Evolutionary conservation across 1,140 invertebrate genomes (phyloP).

Genomic region (Aphelenchoides fujianensis): DNA sequence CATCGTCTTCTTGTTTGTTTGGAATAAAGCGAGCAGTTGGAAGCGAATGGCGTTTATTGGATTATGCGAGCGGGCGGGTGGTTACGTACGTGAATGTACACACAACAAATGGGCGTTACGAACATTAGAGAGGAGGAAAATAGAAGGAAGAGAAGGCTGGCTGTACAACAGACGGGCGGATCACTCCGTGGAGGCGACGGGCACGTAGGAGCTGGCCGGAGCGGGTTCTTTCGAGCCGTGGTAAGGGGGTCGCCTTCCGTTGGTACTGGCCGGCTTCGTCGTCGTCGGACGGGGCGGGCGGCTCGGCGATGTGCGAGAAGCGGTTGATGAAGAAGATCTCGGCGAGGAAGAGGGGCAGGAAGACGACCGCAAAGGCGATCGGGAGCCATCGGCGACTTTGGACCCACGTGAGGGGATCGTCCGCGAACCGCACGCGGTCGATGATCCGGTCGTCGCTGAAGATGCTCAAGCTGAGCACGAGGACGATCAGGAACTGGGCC

Average conservation of each 20-base stretch:
- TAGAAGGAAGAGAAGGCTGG: background rate
- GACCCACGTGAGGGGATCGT: background rate
- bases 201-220: background rate
- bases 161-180: background rate
- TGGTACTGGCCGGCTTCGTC: constrained; percentile 1
- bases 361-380: constrained; percentile 8
- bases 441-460: constrained; percentile 10
- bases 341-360: constrained; percentile 4
- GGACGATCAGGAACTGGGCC: constrained; percentile 1
- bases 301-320: background rate
- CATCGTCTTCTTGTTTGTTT: background rate
- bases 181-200: background rate
- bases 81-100: background rate
- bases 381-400: constrained; percentile 17
- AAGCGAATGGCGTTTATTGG: background rate
- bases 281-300: background rate
- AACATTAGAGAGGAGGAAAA: background rate
- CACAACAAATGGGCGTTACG: too few species aligned
- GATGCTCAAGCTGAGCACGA: background rate
- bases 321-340: constrained; percentile 9
- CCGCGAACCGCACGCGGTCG: background rate
- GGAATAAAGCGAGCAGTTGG: background rate
- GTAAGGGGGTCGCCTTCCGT: constrained; percentile 21
- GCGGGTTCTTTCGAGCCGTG: background rate
- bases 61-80: too few species aligned